Evolutionary conservation across 2,113 vertebrate genomes (phyloP), one percentile per base, ranked within the genome.

Genomic region (Ondatra zibethicus): DNA sequence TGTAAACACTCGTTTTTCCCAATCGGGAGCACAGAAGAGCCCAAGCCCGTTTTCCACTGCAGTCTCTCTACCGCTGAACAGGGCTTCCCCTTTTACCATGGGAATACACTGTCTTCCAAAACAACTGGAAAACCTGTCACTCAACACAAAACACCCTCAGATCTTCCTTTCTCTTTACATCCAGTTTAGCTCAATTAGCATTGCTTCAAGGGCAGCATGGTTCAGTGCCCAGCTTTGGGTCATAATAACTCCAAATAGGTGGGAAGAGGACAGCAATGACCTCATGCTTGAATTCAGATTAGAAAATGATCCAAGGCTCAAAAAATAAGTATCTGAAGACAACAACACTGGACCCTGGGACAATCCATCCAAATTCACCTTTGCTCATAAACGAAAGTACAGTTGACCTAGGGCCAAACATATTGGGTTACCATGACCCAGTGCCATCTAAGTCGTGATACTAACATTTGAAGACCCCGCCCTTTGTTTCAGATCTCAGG

Each of bases 51-150:
- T 96, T 97, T 91, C 89, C 95, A 95, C 55, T 31, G 84, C 11
- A 89, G 42, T 36, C 80, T 31, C 70, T 94, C 50, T 78, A 78
- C 39, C 2, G 3, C 3, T 23, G 65, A 90, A 68, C 61, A 36
- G 45, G 52, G 77, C 27, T 63, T 80, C 21, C n/a, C 29, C 66
- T 47, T 52, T 89, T 50, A 21, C 76, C 75, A 78, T 68, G 85
- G 81, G 68, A 90, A 93, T 50, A 95, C 7, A 50, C 65, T 23
- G 78, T 70, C 84, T 90, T 96, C 95, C 55, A 76, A 95, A 97
- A 88, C 68, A 87, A 93, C 91, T 50, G 45, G 65, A 89, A 96
- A 96, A 52, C 58, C 45, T 75, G 84, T 45, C 92, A 72, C 68
- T 91, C 47, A 50, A 70, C 93, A 90, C 45, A 86, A 66, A 33